Conservation (phyloP, 2,888 invertebrate genomes). For the Melitaea athalia region DNA sequence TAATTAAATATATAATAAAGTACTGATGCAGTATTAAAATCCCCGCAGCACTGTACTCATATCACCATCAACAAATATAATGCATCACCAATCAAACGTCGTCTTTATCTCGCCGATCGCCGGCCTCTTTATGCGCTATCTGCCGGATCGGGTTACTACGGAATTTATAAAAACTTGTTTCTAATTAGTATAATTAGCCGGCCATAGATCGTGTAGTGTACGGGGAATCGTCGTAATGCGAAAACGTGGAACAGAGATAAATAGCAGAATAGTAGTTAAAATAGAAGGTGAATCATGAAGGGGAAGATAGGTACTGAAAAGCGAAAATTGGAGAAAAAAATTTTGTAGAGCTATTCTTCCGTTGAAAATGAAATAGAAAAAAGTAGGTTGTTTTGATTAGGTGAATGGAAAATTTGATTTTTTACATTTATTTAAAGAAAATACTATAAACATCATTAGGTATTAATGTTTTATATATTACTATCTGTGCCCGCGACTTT, state of each 20-base stretch:
- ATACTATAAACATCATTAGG: no score
- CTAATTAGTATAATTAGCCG: constrained; percentile 73
- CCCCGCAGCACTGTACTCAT: constrained; percentile 19
- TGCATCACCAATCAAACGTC: constrained; percentile 46
- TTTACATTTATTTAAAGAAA: no score
- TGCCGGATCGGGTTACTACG: constrained; percentile 64
- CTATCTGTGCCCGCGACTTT: no score
- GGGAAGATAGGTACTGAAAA: no score
- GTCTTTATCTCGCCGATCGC: constrained; percentile 52
- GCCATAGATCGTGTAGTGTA: constrained; percentile 34
- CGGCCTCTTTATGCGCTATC: constrained; percentile 54
- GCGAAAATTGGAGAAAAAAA: no score
- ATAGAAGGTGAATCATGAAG: no score
- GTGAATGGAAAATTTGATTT: no score
- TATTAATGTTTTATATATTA: no score
- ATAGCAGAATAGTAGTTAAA: no score
- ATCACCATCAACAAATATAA: constrained; percentile 43
- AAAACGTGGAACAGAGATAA: background rate
- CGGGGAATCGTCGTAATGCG: constrained; percentile 23
- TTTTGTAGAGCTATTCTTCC: no score
- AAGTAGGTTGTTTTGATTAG: no score
- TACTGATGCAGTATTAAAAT: constrained; percentile 10
- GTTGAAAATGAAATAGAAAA: no score
- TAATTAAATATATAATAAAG: background rate
- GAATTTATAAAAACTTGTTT: constrained; percentile 64